A percentile compares a stretch with the other conserved stretches of the same genome.
Evolutionary conservation across 2,888 invertebrate genomes (phyloP).

Genomic region (Trichopoda pennipes): DNA sequence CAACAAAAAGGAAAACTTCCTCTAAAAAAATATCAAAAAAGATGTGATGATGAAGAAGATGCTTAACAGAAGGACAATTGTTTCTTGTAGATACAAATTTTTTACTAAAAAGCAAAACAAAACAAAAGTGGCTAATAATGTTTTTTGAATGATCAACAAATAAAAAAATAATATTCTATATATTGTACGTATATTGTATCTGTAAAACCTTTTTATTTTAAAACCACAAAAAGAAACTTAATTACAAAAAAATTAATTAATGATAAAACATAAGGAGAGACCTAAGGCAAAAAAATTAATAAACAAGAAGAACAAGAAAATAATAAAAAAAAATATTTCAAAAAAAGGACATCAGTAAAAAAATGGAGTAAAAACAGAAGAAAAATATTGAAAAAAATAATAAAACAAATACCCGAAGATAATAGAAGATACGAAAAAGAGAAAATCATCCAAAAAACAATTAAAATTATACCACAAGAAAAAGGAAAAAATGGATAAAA

Average conservation of each 20-base stretch:
- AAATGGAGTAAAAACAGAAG: conserved; percentile 70
- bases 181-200: conserved; percentile 65
- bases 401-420: conserved; percentile 65
- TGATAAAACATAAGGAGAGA: conserved; percentile 70
- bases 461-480: conserved; percentile 66
- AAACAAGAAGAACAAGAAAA: conserved; percentile 57
- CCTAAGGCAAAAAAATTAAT: conserved; percentile 68
- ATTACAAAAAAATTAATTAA: conserved; percentile 65
- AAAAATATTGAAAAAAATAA: conserved; percentile 70
- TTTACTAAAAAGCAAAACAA: conserved; percentile 53
- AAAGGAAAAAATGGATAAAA: conserved; percentile 61
- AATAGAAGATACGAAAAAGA: conserved; percentile 71
- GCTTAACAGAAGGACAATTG: conserved; percentile 66
- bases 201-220: conserved; percentile 78
- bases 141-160: conserved; percentile 80
- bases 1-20: conserved; percentile 70
- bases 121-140: conserved; percentile 78
- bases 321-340: conserved; percentile 60
- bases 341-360: conserved; percentile 69
- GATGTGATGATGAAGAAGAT: conserved; percentile 71
- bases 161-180: conserved; percentile 70
- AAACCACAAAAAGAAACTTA: conserved; percentile 67
- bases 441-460: conserved; percentile 70
- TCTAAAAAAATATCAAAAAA: conserved; percentile 70
- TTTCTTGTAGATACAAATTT: conserved; percentile 59